These are phyloP conservation scores for Gopherus evgoodei DNA, from an alignment of 2,113 vertebrate species.

Conservation along the genomic window DNA sequence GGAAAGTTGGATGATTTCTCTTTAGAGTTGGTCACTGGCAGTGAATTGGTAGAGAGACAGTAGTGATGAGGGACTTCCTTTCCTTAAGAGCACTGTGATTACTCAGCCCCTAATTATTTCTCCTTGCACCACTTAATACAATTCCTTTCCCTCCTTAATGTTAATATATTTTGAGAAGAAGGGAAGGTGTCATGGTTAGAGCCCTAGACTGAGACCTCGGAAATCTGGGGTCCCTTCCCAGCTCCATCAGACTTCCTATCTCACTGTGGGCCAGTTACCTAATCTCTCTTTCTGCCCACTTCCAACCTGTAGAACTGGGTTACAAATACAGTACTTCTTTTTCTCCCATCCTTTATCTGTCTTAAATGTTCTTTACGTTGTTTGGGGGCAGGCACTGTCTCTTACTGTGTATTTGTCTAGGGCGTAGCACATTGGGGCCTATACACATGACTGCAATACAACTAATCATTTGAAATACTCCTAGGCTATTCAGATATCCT, in stretches of 20 bases:
- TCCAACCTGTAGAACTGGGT: background rate
- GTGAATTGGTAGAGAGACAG: background rate
- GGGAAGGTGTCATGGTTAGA: background rate
- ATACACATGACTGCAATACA: background rate
- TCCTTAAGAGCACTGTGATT: background rate
- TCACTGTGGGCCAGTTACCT: background rate
- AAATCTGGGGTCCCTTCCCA: background rate
- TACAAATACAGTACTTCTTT: background rate
- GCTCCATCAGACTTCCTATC: background rate
- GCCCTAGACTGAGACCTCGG: background rate
- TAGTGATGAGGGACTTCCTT: background rate
- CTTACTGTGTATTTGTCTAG: rapidly evolving
- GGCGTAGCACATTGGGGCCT: background rate
- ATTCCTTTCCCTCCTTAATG: background rate
- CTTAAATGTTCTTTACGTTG: background rate
- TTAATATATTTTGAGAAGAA: background rate
- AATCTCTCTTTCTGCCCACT: background rate
- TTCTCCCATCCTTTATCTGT: slow-evolving; percentile 20
- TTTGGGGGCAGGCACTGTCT: slow-evolving; percentile 26
- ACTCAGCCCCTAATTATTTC: background rate
- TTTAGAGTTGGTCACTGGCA: background rate
- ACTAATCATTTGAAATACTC: background rate
- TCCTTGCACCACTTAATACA: background rate
- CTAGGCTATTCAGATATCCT: background rate
- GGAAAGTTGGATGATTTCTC: background rate